Base-by-base conservation (phyloP, 1,140 invertebrate genomes). In the Drosophila biarmipes region DNA sequence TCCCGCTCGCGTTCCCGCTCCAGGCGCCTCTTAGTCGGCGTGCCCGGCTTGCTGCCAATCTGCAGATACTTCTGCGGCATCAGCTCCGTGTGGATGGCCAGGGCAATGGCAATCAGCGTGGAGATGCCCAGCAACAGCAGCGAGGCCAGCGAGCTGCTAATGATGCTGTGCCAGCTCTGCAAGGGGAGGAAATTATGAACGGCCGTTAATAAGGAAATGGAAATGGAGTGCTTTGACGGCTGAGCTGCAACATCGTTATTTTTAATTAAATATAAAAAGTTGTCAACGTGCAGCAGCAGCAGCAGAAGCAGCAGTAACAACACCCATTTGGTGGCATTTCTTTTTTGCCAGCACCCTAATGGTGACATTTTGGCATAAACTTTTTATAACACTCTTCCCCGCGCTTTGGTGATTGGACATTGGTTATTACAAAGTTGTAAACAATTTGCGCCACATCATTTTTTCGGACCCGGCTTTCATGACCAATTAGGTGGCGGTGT, bases 41-140 rank as follows among this genome's bases (percentile, higher is more conserved):
- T 59, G 11, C 55, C 40, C 49, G 64, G 51, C 43, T 63, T 73
- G 66, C 61, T 73, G 58, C 63, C 79, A 53, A 90, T 84, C 45
- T 92, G 90, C 38, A 90, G 81, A 79, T 90, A 80, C 71, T 92
- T 92, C 75, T 91, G 91, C 15, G 91, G 91, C 61, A 92, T 89
- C 73, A 92, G 77, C 77, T 92, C 91, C 29, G 91, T 91, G 72
- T 92, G 90, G 51, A 92, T 91, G 40, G 90, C 90, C 68, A 92
- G 51, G 10, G 90, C 81, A 64, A 92, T 92, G 5, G 90, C 91
- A 72, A 92, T 91, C 61, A 92, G 72, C 57, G 91, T 92, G 11
- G 91, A 92, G 59, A 91, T 80, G 68, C 91, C 90, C 48, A 92
- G 73, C 63, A 92, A 61, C 31, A 92, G 66, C 55, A 92, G 63